phyloP scores from a whole-genome alignment of 2,113 vertebrate species.

The Microcebus jonahi region DNA sequence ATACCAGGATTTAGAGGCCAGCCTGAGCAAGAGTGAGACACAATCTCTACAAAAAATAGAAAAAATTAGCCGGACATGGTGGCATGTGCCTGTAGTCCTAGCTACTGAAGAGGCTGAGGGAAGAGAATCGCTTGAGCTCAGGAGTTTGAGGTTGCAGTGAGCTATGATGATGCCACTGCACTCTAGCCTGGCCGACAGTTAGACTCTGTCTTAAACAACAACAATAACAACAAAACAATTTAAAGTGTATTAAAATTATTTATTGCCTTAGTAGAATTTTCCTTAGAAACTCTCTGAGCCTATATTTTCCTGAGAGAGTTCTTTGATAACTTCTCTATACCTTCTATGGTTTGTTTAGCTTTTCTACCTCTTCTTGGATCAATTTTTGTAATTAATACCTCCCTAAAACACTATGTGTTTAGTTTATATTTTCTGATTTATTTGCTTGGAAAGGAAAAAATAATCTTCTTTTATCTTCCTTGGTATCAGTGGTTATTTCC shows the following conservation, averaged over 20 bases:
- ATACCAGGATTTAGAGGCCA: too few species aligned
- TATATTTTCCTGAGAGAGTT: neutral
- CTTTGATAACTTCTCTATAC: neutral
- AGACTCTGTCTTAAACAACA: too few species aligned
- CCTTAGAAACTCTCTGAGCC: neutral
- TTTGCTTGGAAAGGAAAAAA: conserved; percentile 18
- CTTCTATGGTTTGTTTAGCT: neutral
- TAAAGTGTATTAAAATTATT: neutral
- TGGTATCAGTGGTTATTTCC: neutral
- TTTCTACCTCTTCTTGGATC: neutral
- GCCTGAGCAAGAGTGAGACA: too few species aligned
- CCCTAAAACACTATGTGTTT: neutral
- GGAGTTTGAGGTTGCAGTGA: too few species aligned
- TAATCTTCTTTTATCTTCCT: conserved; percentile 32
- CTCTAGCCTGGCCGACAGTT: too few species aligned
- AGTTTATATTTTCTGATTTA: neutral
- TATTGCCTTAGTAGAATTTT: neutral
- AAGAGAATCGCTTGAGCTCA: too few species aligned
- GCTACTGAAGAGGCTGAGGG: too few species aligned
- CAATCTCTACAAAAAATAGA: too few species aligned
- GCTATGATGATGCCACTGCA: too few species aligned
- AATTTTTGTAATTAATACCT: neutral
- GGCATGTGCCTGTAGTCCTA: too few species aligned
- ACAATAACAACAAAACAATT: neutral
- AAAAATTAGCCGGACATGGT: too few species aligned